phyloP scores from a whole-genome alignment of 2,113 vertebrate genomes.

The Thamnophis sirtalis region DNA sequence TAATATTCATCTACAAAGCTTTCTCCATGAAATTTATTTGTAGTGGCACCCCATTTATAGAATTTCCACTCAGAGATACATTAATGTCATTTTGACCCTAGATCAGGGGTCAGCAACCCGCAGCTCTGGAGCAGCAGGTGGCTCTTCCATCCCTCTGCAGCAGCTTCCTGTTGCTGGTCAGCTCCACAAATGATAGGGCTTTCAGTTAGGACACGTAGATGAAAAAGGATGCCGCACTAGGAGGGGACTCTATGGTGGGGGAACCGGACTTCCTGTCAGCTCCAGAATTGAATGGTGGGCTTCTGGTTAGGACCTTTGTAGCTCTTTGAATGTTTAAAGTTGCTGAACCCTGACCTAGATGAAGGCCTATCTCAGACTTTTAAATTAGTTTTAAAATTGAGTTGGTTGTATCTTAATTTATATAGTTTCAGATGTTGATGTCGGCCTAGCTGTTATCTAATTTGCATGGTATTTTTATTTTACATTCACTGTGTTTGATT shows the following conservation, averaged over 20 bases:
- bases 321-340: too few relatives aligned
- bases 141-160: too few relatives aligned
- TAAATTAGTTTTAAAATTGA: background rate
- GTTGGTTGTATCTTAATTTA: background rate
- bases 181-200: too few relatives aligned
- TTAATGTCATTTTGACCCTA: background rate
- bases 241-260: too few relatives aligned
- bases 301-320: too few relatives aligned
- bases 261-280: too few relatives aligned
- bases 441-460: background rate
- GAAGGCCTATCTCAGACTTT: background rate
- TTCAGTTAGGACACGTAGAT: too few relatives aligned
- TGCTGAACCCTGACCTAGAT: background rate
- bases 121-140: too few relatives aligned
- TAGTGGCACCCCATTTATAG: background rate
- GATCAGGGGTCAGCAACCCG: too few relatives aligned
- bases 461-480: background rate
- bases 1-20: background rate
- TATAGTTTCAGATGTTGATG: background rate
- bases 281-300: too few relatives aligned
- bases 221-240: too few relatives aligned
- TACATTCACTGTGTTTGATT: background rate
- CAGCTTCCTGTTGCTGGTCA: too few relatives aligned
- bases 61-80: background rate
- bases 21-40: background rate